Evolutionary conservation across 2,888 invertebrate genomes (phyloP), one percentile per base, ranked within the genome.

Genomic region (Oligia latruncula): DNA sequence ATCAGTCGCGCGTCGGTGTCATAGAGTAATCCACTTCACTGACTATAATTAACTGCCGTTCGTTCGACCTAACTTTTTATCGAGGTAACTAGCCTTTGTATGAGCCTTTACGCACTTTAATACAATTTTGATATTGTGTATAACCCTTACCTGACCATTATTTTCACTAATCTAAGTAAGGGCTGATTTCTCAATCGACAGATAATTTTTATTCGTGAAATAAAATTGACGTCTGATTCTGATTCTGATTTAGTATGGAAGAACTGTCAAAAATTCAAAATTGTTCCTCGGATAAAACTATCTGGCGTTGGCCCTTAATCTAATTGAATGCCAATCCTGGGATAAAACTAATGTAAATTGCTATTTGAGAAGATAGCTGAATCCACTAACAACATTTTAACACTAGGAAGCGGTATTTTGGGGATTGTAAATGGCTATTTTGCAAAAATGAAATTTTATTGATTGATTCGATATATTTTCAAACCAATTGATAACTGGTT

Each of bases 11-110:
- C 77, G 52, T 80, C 78, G 83, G 77, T 85, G 82, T 85, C 80
- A 84, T 80, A 82, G 76, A 74, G 78, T 90, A 91, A 93, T 93
- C 88, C 87, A 90, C 80, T 92, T 90, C 80, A 68, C 82, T 77
- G 66, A 78, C 80, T 85, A 74, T 90, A 88, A 89, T 88, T 88
- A 85, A 88, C 88, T 85, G 80, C 81, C 43, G 62, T 66, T 79
- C 46, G 77, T 82, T 78, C 55, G 55, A 68, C 74, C 72, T 71
- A 72, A 80, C 67, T 79, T 81, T 83, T 72, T 88, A 77, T 52
- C 35, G 55, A 58, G 76, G 80, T 80, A 88, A 85, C 80, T 74
- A 85, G 81, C 74, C 73, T 76, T 75, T 52, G 52, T 64, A 15
- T n/a, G 64, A 29, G 15, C 17, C 17, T 55, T 29, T 46, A 40